Conservation (phyloP, 1,140 invertebrate species). For the Rhyzopertha dominica region DNA sequence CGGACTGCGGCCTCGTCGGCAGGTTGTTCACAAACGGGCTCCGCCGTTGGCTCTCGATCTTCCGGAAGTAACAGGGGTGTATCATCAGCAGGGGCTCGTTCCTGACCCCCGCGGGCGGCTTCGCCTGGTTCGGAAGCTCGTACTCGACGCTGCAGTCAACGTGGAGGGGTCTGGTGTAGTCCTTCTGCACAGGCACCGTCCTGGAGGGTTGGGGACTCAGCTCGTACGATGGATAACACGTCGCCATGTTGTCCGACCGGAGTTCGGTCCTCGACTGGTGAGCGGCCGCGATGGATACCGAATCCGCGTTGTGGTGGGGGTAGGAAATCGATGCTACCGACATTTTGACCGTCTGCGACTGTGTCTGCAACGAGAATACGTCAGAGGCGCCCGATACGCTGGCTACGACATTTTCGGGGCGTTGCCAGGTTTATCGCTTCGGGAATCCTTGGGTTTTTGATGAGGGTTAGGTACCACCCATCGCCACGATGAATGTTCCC, state of each 20-base stretch:
- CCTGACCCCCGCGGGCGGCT: slow-evolving; percentile 68
- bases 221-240: slow-evolving; percentile 44
- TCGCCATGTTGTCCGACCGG: slow-evolving; percentile 32
- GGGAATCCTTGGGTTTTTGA: too few relatives aligned
- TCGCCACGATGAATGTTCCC: too few relatives aligned
- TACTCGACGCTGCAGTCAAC: slow-evolving; percentile 82
- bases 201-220: slow-evolving; percentile 27
- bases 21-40: slow-evolving; percentile 71
- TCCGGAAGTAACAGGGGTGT: slow-evolving; percentile 77
- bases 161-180: slow-evolving; percentile 72
- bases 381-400: slow-evolving; percentile 24
- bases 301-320: slow-evolving; percentile 31
- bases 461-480: too few relatives aligned
- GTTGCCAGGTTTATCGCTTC: too few relatives aligned
- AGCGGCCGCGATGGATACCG: slow-evolving; percentile 14
- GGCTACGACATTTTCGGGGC: too few relatives aligned
- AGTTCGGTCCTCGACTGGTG: slow-evolving; percentile 41
- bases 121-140: slow-evolving; percentile 74
- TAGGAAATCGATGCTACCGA: slow-evolving; percentile 43
- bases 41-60: slow-evolving; percentile 69
- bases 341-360: slow-evolving; percentile 38
- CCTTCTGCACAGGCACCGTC: slow-evolving; percentile 52
- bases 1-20: slow-evolving; percentile 44
- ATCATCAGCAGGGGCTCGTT: slow-evolving; percentile 76
- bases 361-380: slow-evolving; percentile 39